A percentile compares a stretch with the other conserved stretches of the same genome.
phyloP scores from a whole-genome alignment of 2,113 vertebrate species.

The Columba livia region DNA sequence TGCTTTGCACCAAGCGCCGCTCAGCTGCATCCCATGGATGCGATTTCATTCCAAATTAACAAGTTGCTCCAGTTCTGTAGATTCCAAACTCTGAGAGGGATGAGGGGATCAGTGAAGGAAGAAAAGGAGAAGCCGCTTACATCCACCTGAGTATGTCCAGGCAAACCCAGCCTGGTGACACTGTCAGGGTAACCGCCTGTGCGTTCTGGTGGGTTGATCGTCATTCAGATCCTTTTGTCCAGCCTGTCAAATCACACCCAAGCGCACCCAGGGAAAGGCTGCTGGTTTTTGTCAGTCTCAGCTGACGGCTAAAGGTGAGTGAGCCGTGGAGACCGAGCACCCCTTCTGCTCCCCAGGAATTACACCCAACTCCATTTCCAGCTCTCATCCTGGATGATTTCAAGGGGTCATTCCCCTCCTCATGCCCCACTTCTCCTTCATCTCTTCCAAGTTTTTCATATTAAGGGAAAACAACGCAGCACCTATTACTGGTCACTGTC shows the following conservation, averaged over 20 bases:
- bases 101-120: background rate
- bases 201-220: background rate
- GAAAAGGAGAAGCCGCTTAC: background rate
- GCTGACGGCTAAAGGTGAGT: no score
- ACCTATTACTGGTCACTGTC: fast-evolving
- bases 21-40: background rate
- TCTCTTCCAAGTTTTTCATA: background rate
- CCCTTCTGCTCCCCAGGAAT: no score
- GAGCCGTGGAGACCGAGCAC: no score
- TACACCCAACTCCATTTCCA: background rate
- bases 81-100: background rate
- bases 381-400: background rate
- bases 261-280: no score
- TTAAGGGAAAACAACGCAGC: background rate
- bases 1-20: fast-evolving
- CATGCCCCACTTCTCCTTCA: background rate
- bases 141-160: background rate
- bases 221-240: background rate
- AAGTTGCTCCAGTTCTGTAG: background rate
- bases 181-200: background rate
- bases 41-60: background rate
- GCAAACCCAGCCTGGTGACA: background rate
- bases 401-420: background rate
- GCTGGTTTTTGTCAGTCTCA: no score
- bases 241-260: no score